Evolutionary conservation across 2,888 invertebrate species (phyloP).

Genomic region (Thera obeliscata): DNA sequence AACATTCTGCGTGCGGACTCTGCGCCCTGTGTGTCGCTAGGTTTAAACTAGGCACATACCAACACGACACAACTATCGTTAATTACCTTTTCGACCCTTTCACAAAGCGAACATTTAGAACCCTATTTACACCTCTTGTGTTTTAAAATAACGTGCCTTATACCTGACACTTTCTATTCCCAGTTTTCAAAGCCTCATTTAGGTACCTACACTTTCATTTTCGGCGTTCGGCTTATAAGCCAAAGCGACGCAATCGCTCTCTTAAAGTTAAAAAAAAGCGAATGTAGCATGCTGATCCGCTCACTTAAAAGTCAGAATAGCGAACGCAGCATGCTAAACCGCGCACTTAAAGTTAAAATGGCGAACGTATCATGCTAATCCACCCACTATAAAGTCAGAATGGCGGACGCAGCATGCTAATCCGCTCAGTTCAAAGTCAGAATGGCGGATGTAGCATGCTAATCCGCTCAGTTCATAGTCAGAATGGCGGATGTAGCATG

Average conservation of each 20-base stretch:
- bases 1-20: background rate
- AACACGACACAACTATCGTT: slow-evolving; percentile 6
- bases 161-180: slow-evolving; percentile 10
- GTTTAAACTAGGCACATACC: slow-evolving; percentile 15
- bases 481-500: slow-evolving; percentile 14
- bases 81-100: background rate
- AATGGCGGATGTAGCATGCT: slow-evolving; percentile 13
- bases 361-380: slow-evolving; percentile 9
- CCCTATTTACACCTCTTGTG: slow-evolving; percentile 5
- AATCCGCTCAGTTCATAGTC: slow-evolving; percentile 6
- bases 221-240: slow-evolving; percentile 10
- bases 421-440: slow-evolving; percentile 5
- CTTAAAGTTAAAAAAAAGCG: slow-evolving; percentile 21
- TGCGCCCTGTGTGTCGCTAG: background rate
- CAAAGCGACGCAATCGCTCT: slow-evolving; percentile 7
- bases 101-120: slow-evolving; percentile 5
- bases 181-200: slow-evolving; percentile 16
- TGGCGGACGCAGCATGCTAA: slow-evolving; percentile 7
- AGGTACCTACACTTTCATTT: slow-evolving; percentile 5
- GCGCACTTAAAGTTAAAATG: slow-evolving; percentile 15
- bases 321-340: slow-evolving; percentile 1
- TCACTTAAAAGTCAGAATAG: slow-evolving; percentile 22
- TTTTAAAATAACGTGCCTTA: slow-evolving; percentile 13
- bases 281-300: slow-evolving; percentile 10
- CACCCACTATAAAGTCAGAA: slow-evolving; percentile 21